A percentile compares a stretch with the other conserved stretches of the same genome.
Conservation (phyloP, 2,797 vertebrate species). For the Petrocephalus sullivani region DNA sequence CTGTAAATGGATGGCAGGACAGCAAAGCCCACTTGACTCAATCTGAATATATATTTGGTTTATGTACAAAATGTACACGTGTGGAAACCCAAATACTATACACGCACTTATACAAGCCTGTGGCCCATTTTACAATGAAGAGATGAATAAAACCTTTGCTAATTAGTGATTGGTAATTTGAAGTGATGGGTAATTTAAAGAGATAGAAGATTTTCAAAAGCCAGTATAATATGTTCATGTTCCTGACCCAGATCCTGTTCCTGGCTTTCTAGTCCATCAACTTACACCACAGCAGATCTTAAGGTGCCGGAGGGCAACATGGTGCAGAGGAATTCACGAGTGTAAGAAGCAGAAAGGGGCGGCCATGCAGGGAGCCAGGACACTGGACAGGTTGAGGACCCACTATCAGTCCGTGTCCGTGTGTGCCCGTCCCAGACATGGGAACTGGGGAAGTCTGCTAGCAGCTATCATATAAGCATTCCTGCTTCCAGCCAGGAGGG, state of each 20-base stretch:
- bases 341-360: too few relatives aligned
- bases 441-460: too few relatives aligned
- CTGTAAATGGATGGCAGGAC: not conserved
- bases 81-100: not conserved
- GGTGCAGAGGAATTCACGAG: too few relatives aligned
- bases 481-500: too few relatives aligned
- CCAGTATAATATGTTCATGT: not conserved
- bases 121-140: conserved; percentile 16
- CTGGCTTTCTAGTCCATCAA: not conserved
- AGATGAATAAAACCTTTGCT: conserved; percentile 16
- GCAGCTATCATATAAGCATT: too few relatives aligned
- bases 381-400: too few relatives aligned
- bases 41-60: too few relatives aligned
- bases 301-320: too few relatives aligned
- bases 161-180: not conserved
- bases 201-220: not conserved
- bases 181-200: conserved; percentile 3
- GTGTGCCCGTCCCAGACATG: too few relatives aligned
- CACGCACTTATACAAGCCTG: not conserved
- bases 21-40: too few relatives aligned
- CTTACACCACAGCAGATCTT: not conserved
- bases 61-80: not conserved
- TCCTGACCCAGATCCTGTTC: not conserved
- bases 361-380: too few relatives aligned
- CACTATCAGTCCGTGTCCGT: too few relatives aligned